phyloP scores from a whole-genome alignment of 2,797 vertebrate species.

The Gallinago stenura region DNA sequence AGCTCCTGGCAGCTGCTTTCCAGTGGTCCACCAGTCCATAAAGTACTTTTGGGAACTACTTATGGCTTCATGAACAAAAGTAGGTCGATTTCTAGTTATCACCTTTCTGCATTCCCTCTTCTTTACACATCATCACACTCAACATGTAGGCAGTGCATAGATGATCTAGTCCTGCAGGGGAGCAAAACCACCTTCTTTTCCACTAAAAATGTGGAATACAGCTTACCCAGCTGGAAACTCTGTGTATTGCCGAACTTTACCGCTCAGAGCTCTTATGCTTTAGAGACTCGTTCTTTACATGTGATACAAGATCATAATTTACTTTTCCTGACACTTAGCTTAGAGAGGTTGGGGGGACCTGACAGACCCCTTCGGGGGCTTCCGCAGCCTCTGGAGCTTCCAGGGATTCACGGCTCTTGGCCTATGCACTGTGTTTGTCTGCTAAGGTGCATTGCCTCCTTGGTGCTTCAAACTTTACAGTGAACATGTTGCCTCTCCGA shows the following conservation, averaged over 20 bases:
- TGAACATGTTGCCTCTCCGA: neutral
- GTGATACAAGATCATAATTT: neutral
- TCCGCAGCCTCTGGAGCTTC: neutral
- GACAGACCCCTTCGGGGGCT: neutral
- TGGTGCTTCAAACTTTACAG: neutral
- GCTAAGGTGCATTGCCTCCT: neutral
- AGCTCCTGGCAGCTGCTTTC: neutral
- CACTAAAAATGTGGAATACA: neutral
- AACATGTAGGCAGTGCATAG: neutral
- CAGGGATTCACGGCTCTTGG: neutral
- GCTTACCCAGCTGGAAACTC: neutral
- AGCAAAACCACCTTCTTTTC: neutral
- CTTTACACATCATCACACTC: accelerated
- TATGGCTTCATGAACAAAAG: neutral
- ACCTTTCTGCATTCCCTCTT: neutral
- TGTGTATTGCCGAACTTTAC: neutral
- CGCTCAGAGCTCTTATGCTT: neutral
- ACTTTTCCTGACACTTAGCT: neutral
- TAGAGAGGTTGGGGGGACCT: neutral
- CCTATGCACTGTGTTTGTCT: neutral
- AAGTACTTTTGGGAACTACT: neutral
- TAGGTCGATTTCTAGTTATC: neutral
- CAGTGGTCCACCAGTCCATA: neutral
- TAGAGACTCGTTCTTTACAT: neutral
- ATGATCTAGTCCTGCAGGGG: neutral